Evolutionary conservation across 2,888 invertebrate genomes (phyloP), one percentile per base, ranked within the genome.

Genomic region (Thalpophila matura): DNA sequence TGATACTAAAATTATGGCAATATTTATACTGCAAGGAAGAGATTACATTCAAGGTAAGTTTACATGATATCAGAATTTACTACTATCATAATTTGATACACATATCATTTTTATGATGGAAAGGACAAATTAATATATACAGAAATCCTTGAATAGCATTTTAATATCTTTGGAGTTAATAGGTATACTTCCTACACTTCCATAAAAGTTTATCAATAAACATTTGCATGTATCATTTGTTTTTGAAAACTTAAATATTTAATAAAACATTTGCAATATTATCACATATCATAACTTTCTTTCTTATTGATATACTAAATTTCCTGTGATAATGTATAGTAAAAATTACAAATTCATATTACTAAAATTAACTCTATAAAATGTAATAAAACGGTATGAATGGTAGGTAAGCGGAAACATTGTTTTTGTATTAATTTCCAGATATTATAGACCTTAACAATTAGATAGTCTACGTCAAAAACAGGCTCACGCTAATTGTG

Each of bases 231-330:
- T n/a, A n/a, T n/a, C n/a, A n/a, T n/a, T n/a, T n/a, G n/a, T n/a
- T n/a, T n/a, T n/a, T n/a, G n/a, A n/a, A n/a, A n/a, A n/a, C n/a
- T n/a, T n/a, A n/a, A n/a, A n/a, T n/a, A n/a, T n/a, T n/a, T n/a
- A n/a, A n/a, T n/a, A n/a, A n/a, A n/a, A n/a, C n/a, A n/a, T n/a
- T n/a, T n/a, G n/a, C n/a, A n/a, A n/a, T n/a, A n/a, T n/a, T n/a
- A n/a, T n/a, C n/a, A n/a, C n/a, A 3, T 16, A 31, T 2, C 14
- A 33, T 22, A 10, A 63, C 9, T 51, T 61, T 63, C 64, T 18
- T 64, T 33, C 16, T 9, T 18, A 53, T 12, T 53, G 40, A 64
- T 64, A 42, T 4, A 53, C 12, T n/a, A n/a, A n/a, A 29, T 14
- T 64, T 35, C 22, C 7, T 0, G 6, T 64, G 33, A 40, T 24